Evolutionary conservation across 2,888 invertebrate species (phyloP).

Genomic region (Thelaira solivaga): DNA sequence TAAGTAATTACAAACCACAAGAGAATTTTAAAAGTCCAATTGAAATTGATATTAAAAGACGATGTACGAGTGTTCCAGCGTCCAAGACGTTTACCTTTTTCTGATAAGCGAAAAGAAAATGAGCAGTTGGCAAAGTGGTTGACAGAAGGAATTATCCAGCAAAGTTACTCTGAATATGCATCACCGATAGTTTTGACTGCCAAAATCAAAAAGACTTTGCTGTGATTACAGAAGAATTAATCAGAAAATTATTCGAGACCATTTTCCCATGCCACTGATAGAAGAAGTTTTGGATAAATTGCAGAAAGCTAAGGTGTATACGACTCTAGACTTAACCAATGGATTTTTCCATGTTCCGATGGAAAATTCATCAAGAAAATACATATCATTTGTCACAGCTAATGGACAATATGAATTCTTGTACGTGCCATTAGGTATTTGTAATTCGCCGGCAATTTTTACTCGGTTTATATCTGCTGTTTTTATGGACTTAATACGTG

Average conservation of each 20-base stretch:
- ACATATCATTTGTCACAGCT: not conserved
- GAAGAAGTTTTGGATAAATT: not conserved
- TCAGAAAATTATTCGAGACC: not conserved
- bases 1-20: not conserved
- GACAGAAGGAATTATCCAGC: too few species aligned
- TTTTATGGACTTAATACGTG: constrained; percentile 48
- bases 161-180: too few species aligned
- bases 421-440: not conserved
- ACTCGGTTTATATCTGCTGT: constrained; percentile 44
- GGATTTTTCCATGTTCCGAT: not conserved
- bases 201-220: not conserved
- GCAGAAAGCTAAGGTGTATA: not conserved
- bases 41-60: constrained; percentile 35
- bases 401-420: not conserved
- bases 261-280: not conserved
- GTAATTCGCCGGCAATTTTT: constrained; percentile 50
- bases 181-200: too few species aligned
- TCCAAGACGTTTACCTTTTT: too few species aligned
- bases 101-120: too few species aligned
- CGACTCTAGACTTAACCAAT: not conserved
- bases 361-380: not conserved
- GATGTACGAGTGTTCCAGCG: constrained; percentile 42
- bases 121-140: too few species aligned
- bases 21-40: not conserved
- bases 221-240: not conserved